Evolutionary conservation across 2,797 vertebrate genomes (phyloP).

Genomic region (Hypotaenidia okinawae): DNA sequence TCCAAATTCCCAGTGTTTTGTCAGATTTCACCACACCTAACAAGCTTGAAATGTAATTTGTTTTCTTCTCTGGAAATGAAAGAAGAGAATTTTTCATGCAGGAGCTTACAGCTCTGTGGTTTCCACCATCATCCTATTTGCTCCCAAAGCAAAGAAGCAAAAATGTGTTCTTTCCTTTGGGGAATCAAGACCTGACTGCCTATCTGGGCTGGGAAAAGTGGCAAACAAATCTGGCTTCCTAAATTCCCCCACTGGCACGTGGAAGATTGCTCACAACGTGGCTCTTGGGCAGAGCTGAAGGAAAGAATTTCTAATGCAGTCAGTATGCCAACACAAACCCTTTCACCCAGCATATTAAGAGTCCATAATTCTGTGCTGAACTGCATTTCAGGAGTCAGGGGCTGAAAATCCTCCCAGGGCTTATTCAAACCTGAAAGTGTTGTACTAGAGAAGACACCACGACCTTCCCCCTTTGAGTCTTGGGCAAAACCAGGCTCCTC

Average conservation of each 20-base stretch:
- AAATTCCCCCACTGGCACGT: neutral
- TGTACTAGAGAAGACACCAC: neutral
- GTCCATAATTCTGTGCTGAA: conserved; percentile 44
- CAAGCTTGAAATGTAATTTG: neutral
- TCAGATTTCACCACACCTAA: neutral
- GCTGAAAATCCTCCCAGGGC: conserved; percentile 29
- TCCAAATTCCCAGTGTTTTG: neutral
- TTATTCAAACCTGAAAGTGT: conserved; percentile 17
- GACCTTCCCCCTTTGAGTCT: neutral
- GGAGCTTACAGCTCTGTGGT: neutral
- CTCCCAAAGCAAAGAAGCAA: neutral
- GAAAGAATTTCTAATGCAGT: neutral
- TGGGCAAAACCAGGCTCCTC: neutral
- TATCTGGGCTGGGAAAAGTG: neutral
- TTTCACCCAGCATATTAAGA: neutral
- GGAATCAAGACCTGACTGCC: neutral
- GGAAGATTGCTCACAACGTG: fast-evolving
- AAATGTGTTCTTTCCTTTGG: neutral
- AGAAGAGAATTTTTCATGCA: neutral
- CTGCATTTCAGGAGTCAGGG: conserved; percentile 26
- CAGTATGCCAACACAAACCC: neutral
- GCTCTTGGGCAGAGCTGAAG: neutral
- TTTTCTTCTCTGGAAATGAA: neutral
- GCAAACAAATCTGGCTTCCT: neutral
- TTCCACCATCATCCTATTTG: neutral